Base-by-base conservation (phyloP, 2,113 vertebrate genomes). In the Pteropus alecto region DNA sequence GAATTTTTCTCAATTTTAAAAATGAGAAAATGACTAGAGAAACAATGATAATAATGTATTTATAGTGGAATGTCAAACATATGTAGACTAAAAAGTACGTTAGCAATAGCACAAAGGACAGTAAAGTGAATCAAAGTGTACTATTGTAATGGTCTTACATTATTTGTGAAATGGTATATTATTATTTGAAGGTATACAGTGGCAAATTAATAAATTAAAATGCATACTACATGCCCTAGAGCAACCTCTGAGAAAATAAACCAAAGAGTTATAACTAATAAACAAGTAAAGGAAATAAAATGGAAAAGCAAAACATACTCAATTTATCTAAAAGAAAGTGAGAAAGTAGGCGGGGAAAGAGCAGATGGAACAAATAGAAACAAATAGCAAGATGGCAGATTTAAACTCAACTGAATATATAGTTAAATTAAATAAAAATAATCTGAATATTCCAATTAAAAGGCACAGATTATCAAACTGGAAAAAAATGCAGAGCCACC, bases 251-350 rank as follows among this genome's bases (percentile, higher is more conserved):
- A 96, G 30, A 84, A 93, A 93, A 85, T 65, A 93, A 87, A 8
- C n/a, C 22, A 78, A 51, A 67, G 67, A 83, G 43, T 65, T 63
- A 41, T 41, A 96, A 26, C 35, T 84, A 79, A 54, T 56, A 92
- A 92, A 48, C 21, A 51, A 82, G 58, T 8, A 90, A 54, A 93
- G 22, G 33, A 94, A 93, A 86, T 82, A 54, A 87, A 90, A 71
- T 43, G 10, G 26, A 61, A 71, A 76, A 86, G 10, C 24, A 94
- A 56, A 81, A 65, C 35, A 82, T 90, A 22, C 3, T 94, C 28
- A 92, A 60, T 73, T 87, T 93, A 68, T 93, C 30, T 70, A 70
- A 85, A 96, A 68, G 70, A 78, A 96, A 95, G 67, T 46, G 73
- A 21, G 51, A 58, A 77, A 73, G 1, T 56, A 16, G 38, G 7